Base-by-base conservation (phyloP, 92 coral and sea anemone genomes). In the Zoanthus gigantus region DNA sequence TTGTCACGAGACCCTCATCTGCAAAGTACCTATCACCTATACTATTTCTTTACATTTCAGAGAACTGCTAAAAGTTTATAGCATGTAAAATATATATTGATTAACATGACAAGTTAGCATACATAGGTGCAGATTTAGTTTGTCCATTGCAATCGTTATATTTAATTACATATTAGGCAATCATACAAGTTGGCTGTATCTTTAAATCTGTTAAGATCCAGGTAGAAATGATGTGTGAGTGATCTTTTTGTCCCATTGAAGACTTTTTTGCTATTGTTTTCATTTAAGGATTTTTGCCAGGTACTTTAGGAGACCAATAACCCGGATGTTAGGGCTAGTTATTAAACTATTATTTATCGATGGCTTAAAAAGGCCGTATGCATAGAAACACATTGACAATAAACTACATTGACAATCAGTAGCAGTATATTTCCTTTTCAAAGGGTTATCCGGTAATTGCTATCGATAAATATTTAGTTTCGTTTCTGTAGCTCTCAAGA, bases 51-150 rank as follows among this genome's bases (percentile, higher is more conserved):
- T 23, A 23, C 73, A 34, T 68, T 68, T 68, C 73, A 68, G 14
- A 68, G 23, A 13, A 30, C 8, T 7, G 56, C 2, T 50, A 11
- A 50, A 3, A 4, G 53, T 23, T 60, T 79, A 79, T 63, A 54
- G 4, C 71, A 79, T 79, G 83, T 69, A 60, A 79, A 32, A 79
- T 47, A 46, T 48, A 56, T 74, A 53, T 56, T 17, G 34, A 29
- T 23, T 74, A 46, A n/a, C 28, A 44, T 28, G 60, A 47, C 34
- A 74, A 37, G 42, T 32, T 42, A 16, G 47, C 7, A 34, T 17
- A 60, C 12, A 60, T 32, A 50, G 6, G 83, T 79, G 83, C 83
- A 79, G 72, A 79, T 9, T 54, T 0, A 15, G 6, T 46, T 34
- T 9, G 28, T 63, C 1, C 2, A 44, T 48, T 9, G 15, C 47